These are phyloP conservation scores for Mythimna loreyi DNA, from an alignment of 2,888 invertebrate genomes.

Conservation along the genomic window DNA sequence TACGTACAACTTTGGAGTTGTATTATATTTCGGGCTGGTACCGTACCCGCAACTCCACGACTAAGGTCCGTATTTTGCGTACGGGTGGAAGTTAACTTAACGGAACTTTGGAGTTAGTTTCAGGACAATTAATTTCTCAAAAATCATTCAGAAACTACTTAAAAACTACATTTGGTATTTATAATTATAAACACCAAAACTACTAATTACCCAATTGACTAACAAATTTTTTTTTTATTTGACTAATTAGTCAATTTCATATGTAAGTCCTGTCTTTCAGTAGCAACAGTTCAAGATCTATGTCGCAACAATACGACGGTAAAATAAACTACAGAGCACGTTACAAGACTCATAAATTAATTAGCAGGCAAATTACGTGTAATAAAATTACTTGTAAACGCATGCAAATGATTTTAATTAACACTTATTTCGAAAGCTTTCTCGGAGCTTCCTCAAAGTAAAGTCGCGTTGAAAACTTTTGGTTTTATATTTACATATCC, in stretches of 20 bases:
- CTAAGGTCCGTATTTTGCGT: too few relatives aligned
- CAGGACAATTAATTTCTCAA: neutral
- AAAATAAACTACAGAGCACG: constrained; percentile 43
- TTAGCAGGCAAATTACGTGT: constrained; percentile 49
- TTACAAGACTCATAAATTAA: constrained; percentile 56
- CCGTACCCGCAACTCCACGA: too few relatives aligned
- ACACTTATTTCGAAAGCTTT: constrained; percentile 35
- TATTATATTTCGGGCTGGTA: too few relatives aligned
- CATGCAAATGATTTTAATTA: constrained; percentile 59
- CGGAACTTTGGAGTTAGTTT: neutral
- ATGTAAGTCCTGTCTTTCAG: neutral
- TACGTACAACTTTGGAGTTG: neutral
- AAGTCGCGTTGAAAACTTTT: neutral
- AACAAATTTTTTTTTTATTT: too few relatives aligned
- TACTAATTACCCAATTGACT: too few relatives aligned
- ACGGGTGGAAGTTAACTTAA: too few relatives aligned
- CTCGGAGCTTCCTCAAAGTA: constrained; percentile 11
- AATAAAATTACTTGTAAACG: constrained; percentile 48
- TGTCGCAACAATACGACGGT: constrained; percentile 25
- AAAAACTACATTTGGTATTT: neutral
- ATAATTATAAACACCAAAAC: too few relatives aligned
- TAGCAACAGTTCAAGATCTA: neutral
- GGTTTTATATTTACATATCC: neutral
- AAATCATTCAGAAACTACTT: neutral
- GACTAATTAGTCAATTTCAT: neutral